Percentiles rank a stretch among this genome's conserved stretches.
Evolutionary conservation across 2,797 vertebrate genomes (phyloP).

Genomic region (Echeneis naucrates): DNA sequence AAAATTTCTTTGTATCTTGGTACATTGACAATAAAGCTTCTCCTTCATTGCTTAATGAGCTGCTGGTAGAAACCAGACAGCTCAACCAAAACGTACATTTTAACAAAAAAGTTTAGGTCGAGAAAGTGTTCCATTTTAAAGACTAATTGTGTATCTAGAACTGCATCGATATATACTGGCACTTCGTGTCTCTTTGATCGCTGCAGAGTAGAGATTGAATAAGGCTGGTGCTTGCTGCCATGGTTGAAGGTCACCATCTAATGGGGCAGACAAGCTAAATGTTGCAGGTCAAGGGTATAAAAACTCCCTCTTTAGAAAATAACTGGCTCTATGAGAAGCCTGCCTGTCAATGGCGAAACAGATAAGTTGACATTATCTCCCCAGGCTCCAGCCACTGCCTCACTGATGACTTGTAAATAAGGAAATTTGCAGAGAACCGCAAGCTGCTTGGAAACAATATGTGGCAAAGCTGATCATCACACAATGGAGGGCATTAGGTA

Average conservation of each 20-base stretch:
- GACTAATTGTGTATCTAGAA: conserved; percentile 10
- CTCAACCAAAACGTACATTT: conserved; percentile 10
- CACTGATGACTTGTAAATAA: conserved; percentile 63
- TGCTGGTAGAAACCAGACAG: neutral
- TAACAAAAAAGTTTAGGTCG: conserved; percentile 5
- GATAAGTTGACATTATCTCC: conserved; percentile 59
- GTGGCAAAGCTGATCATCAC: conserved; percentile 49
- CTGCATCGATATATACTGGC: conserved; percentile 9
- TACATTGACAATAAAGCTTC: no score
- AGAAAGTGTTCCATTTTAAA: conserved; percentile 10
- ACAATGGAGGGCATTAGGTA: conserved; percentile 34
- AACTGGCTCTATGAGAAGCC: conserved; percentile 12
- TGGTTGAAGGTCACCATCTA: conserved; percentile 70
- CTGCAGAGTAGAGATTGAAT: conserved; percentile 24
- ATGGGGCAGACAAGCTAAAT: conserved; percentile 60
- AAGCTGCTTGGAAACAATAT: conserved; percentile 57
- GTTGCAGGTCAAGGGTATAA: conserved; percentile 63
- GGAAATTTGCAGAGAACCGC: conserved; percentile 49
- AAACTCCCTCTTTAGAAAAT: conserved; percentile 54
- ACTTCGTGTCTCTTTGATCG: conserved; percentile 29
- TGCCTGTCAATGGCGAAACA: conserved; percentile 53
- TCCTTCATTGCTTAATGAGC: no score
- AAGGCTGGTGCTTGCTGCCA: conserved; percentile 20
- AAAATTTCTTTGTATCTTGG: no score
- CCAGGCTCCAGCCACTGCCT: conserved; percentile 20